Evolutionary conservation across 2,888 invertebrate genomes (phyloP), one percentile per base, ranked within the genome.

Genomic region (Drosophila macrothrix): DNA sequence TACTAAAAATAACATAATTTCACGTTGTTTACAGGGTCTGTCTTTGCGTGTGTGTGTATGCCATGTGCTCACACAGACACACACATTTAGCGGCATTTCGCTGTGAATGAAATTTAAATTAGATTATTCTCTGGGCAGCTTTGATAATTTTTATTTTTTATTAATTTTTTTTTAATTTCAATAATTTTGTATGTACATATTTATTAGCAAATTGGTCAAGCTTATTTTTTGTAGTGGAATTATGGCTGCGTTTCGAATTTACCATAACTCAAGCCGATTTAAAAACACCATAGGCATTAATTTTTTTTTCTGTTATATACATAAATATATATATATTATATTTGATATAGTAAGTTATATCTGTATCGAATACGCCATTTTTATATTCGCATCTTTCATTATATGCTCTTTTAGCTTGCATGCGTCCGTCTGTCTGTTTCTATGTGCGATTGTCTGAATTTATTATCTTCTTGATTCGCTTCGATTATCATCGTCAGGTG

Each of bases 21-120:
- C 22, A 61, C 63, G 59, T 75, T 76, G 76, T 72, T 76, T 66
- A 76, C 67, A 66, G 67, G 65, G 67, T 60, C 59, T 60, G 66
- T 56, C 22, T 72, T 29, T 25, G 19, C 37, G 35, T 43, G 39
- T 43, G 28, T 49, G 16, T 59, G 53, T 37, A 61, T 59, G 64
- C 75, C 79, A 78, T 78, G 78, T 78, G 79, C 66, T 72, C 52
- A 65, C 52, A 35, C 58, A 58, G 33, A 39, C 54, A 41, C 54
- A 49, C 22, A 7, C n/a, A 50, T 37, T 56, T 41, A 67, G 60
- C 54, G 76, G 63, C 71, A 59, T 46, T 37, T 53, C 53, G 28
- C 35, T 53, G 53, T 52, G 52, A 76, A 66, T 72, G 72, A 72
- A 73, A 77, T 59, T 50, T 14, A 35, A 61, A 52, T 71, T 60